These are phyloP conservation scores for Deladenus siricidicola DNA, from an alignment of 2,888 invertebrate species.

Conservation along the genomic window DNA sequence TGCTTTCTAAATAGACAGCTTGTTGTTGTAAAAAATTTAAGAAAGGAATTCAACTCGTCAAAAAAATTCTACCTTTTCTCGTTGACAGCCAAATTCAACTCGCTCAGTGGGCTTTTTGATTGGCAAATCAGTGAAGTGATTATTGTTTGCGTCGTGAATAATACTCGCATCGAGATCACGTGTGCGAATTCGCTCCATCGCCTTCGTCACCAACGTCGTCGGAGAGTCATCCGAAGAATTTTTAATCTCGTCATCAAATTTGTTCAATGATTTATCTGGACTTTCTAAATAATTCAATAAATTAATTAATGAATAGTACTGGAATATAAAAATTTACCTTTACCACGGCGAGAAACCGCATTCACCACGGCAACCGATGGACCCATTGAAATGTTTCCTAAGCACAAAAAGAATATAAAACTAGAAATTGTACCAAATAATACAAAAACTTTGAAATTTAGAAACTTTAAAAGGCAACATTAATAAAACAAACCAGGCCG, in stretches of 20 bases:
- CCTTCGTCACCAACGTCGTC: conserved; percentile 8
- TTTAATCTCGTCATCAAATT: no score
- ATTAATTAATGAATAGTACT: not conserved
- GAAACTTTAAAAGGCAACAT: no score
- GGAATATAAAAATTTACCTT: not conserved
- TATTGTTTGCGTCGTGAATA: not conserved
- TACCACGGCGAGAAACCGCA: not conserved
- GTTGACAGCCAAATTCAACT: conserved; percentile 6
- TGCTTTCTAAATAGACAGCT: no score
- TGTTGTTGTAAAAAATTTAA: no score
- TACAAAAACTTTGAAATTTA: no score
- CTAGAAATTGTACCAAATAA: not conserved
- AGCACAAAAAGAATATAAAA: not conserved
- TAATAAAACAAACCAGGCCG: no score
- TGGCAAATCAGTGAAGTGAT: not conserved
- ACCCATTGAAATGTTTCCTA: not conserved
- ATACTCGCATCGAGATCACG: conserved; percentile 7
- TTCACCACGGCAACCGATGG: not conserved
- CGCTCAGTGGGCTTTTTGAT: conserved; percentile 2
- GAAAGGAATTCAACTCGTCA: not conserved
- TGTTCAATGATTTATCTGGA: not conserved
- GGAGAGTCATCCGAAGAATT: conserved; percentile 1
- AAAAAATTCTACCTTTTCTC: not conserved
- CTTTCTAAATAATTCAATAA: not conserved
- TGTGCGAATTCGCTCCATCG: conserved; percentile 10